phyloP scores from a whole-genome alignment of 2,888 invertebrate genomes.

The Drosophila tanythrix region DNA sequence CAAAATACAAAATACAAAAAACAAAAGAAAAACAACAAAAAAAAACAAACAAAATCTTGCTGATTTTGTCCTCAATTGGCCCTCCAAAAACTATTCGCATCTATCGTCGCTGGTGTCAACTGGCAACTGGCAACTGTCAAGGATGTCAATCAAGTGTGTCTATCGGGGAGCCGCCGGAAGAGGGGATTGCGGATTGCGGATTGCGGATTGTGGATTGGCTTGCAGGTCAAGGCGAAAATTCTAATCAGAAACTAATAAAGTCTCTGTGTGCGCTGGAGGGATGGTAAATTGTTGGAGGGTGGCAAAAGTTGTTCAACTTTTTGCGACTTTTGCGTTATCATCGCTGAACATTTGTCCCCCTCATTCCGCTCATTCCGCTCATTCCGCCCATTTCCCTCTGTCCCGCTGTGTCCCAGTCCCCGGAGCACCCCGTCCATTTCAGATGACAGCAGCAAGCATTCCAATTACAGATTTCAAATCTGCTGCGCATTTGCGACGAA shows the following conservation, averaged over 20 bases:
- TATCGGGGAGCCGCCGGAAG: slow-evolving; percentile 9
- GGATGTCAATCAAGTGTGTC: slow-evolving; percentile 35
- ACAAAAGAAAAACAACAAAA: not conserved
- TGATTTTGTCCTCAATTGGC: slow-evolving; percentile 25
- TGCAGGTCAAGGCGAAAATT: slow-evolving; percentile 28
- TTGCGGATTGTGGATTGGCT: not conserved
- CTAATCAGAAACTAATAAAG: slow-evolving; percentile 58
- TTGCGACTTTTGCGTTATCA: slow-evolving; percentile 50
- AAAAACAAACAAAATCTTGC: not conserved
- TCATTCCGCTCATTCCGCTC: not conserved
- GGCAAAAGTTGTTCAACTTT: slow-evolving; percentile 58
- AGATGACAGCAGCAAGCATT: slow-evolving; percentile 38
- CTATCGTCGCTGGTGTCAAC: slow-evolving; percentile 9
- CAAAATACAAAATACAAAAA: not conserved
- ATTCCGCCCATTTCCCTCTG: too few species aligned
- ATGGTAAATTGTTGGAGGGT: not conserved
- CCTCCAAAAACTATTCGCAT: slow-evolving; percentile 13
- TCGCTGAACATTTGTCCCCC: slow-evolving; percentile 17
- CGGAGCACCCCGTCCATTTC: not conserved
- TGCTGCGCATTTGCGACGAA: slow-evolving; percentile 48
- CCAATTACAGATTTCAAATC: slow-evolving; percentile 49
- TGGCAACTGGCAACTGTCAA: slow-evolving; percentile 37
- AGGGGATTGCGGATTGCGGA: not conserved
- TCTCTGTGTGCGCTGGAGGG: not conserved
- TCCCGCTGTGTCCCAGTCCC: too few species aligned